Conservation (phyloP, 2,797 vertebrate genomes). For the Megaceryle alcyon region DNA sequence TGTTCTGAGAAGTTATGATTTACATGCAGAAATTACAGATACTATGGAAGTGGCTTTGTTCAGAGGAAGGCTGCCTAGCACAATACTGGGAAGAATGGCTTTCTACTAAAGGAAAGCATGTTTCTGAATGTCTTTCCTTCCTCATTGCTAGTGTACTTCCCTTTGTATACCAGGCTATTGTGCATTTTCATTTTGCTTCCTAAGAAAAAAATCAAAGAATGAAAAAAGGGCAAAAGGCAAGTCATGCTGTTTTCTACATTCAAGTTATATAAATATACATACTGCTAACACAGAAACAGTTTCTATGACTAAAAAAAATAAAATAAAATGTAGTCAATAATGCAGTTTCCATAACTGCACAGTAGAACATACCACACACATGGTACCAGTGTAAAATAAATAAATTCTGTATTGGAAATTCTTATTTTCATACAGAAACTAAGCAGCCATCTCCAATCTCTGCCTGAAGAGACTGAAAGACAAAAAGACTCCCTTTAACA, state of each 20-base stretch:
- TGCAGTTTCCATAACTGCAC: not conserved
- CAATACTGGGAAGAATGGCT: slow-evolving; percentile 53
- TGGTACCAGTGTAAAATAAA: not conserved
- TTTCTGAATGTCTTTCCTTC: slow-evolving; percentile 51
- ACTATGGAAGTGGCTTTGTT: slow-evolving; percentile 11
- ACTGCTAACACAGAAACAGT: not conserved
- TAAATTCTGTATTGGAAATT: not conserved
- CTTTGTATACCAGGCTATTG: slow-evolving; percentile 20
- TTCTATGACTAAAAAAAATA: not conserved
- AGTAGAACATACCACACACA: not conserved
- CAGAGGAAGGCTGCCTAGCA: slow-evolving; percentile 12
- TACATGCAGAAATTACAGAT: not conserved
- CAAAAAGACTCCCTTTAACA: not conserved
- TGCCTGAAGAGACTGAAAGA: not conserved
- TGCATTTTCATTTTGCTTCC: not conserved
- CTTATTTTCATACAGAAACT: not conserved
- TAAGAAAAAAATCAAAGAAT: slow-evolving; percentile 29
- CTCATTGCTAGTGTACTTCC: slow-evolving; percentile 19
- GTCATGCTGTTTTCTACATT: not conserved
- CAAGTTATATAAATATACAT: not conserved
- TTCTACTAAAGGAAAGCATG: not conserved
- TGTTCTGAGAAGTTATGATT: not conserved
- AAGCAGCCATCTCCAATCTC: not conserved
- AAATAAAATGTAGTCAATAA: not conserved
- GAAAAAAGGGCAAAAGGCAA: not conserved